Conservation (phyloP, 2,113 vertebrate genomes). For the Dolichallabes microphthalmus region DNA sequence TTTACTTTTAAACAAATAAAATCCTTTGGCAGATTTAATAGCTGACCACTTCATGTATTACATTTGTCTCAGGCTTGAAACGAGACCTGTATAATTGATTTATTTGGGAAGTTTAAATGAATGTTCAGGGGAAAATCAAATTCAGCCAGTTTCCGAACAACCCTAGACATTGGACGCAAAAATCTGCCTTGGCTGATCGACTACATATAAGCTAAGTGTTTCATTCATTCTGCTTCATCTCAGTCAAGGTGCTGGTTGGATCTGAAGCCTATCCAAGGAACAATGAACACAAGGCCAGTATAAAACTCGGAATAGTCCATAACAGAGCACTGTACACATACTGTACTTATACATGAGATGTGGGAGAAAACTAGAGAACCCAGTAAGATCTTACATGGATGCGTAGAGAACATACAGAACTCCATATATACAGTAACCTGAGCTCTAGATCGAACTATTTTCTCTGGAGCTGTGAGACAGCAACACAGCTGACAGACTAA, state of each 20-base stretch:
- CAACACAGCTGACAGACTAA: not conserved
- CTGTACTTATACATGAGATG: not conserved
- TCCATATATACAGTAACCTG: not conserved
- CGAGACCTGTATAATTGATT: not conserved
- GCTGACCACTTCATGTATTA: not conserved
- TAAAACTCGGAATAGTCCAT: not conserved
- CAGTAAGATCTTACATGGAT: not conserved
- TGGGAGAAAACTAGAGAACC: not conserved
- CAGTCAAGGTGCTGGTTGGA: not conserved
- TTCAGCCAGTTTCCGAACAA: not conserved
- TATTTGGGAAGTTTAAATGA: not conserved
- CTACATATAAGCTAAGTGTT: not conserved
- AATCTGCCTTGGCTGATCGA: not conserved
- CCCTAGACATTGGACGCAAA: not conserved
- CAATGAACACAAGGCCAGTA: not conserved
- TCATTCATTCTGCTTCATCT: not conserved
- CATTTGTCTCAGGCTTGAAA: not conserved
- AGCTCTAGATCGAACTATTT: not conserved
- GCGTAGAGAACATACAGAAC: not conserved
- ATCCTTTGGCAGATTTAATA: not conserved
- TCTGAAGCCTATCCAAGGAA: not conserved
- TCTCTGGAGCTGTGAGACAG: not conserved
- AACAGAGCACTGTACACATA: not conserved
- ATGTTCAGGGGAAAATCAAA: not conserved
- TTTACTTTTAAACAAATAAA: slow-evolving; percentile 1